phyloP scores from a whole-genome alignment of 2,888 invertebrate species.

The Heliconius charithonia region DNA sequence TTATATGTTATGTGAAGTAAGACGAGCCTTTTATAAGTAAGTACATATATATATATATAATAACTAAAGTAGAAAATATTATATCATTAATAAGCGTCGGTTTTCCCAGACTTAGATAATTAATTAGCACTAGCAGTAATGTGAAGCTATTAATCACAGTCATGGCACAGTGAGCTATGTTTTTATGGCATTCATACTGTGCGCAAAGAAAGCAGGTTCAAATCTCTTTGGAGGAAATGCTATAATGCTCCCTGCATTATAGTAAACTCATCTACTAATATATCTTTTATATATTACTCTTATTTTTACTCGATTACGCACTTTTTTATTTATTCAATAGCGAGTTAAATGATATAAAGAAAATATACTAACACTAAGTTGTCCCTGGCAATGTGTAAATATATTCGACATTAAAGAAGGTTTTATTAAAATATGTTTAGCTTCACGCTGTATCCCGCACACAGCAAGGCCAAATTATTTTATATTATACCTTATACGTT shows the following conservation, averaged over 20 bases:
- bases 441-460: no score
- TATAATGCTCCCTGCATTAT: not conserved
- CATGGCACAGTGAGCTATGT: slow-evolving; percentile 2
- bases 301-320: not conserved
- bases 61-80: slow-evolving; percentile 13
- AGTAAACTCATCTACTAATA: not conserved
- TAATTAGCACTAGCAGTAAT: slow-evolving; percentile 27
- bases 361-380: no score
- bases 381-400: no score
- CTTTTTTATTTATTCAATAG: no score
- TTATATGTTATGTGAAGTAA: no score
- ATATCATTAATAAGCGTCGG: slow-evolving; percentile 28
- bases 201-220: not conserved
- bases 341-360: no score
- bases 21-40: no score
- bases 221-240: not conserved
- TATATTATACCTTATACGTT: no score
- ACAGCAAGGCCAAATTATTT: no score
- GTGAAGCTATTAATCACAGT: slow-evolving; percentile 25
- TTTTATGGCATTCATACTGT: not conserved
- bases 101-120: slow-evolving; percentile 28
- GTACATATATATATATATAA: not conserved
- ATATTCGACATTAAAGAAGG: no score
- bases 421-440: no score
- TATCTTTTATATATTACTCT: not conserved